phyloP scores from a whole-genome alignment of 2,113 vertebrate genomes.

The Passer montanus region DNA sequence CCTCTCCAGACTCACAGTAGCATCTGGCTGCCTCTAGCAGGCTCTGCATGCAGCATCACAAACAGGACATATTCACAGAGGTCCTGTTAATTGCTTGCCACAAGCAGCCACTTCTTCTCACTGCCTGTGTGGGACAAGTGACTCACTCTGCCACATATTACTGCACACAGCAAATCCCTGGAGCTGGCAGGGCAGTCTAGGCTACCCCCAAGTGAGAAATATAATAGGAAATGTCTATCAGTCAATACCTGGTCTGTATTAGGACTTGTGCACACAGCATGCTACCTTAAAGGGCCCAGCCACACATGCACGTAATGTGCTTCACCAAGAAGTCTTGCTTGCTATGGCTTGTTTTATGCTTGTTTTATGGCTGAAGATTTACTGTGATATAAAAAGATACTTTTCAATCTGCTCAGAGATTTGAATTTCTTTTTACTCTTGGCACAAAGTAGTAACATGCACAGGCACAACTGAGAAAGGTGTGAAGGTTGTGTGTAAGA shows the following conservation, averaged over 20 bases:
- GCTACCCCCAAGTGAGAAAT: neutral
- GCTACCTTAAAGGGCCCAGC: neutral
- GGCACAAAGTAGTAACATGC: neutral
- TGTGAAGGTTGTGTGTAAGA: neutral
- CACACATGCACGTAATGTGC: neutral
- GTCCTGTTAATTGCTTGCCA: neutral
- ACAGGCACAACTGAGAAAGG: neutral
- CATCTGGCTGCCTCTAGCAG: neutral
- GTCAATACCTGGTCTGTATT: neutral
- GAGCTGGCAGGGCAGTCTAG: neutral
- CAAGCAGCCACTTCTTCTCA: neutral
- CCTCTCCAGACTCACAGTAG: neutral
- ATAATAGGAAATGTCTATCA: neutral
- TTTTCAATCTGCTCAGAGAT: neutral
- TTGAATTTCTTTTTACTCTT: neutral
- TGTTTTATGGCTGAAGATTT: neutral
- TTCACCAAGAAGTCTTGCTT: neutral
- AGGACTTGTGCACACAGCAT: neutral
- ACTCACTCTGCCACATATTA: neutral
- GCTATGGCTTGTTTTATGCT: neutral
- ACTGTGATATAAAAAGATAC: neutral
- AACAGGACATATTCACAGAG: neutral
- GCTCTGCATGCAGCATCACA: neutral
- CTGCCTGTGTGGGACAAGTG: neutral
- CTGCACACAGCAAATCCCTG: neutral